Evolutionary conservation across 2,888 invertebrate genomes (phyloP).

Genomic region (Plagodis pulveraria): DNA sequence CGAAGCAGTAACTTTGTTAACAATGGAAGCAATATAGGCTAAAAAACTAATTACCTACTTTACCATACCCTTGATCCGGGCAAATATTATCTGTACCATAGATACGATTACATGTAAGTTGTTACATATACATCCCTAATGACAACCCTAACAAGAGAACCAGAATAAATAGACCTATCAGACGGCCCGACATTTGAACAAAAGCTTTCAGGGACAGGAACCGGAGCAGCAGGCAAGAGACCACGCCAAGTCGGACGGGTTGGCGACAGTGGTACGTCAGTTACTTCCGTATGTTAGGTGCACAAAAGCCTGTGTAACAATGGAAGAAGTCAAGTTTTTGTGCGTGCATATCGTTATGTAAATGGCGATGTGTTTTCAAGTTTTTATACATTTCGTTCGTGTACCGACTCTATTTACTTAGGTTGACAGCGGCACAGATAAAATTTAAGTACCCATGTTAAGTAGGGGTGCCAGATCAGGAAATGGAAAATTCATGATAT

Average conservation of each 20-base stretch:
- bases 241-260: constrained; percentile 43
- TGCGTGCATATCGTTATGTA: constrained; percentile 26
- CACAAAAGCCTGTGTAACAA: constrained; percentile 35
- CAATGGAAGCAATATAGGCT: too few species aligned
- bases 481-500: too few species aligned
- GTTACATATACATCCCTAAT: constrained; percentile 7
- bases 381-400: constrained; percentile 7
- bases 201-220: constrained; percentile 44
- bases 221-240: constrained; percentile 38
- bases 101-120: too few species aligned
- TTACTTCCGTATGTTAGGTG: constrained; percentile 13
- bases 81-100: neutral
- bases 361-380: constrained; percentile 8
- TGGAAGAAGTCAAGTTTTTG: constrained; percentile 31
- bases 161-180: constrained; percentile 40
- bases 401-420: neutral
- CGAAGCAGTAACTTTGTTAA: too few species aligned
- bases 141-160: constrained; percentile 42
- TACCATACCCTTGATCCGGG: neutral
- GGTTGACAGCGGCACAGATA: too few species aligned
- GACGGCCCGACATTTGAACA: constrained; percentile 41
- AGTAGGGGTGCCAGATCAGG: too few species aligned
- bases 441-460: too few species aligned
- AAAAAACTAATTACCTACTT: too few species aligned
- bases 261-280: constrained; percentile 42